phyloP scores from a whole-genome alignment of 2,113 vertebrate species.

The Apaloderma vittatum region DNA sequence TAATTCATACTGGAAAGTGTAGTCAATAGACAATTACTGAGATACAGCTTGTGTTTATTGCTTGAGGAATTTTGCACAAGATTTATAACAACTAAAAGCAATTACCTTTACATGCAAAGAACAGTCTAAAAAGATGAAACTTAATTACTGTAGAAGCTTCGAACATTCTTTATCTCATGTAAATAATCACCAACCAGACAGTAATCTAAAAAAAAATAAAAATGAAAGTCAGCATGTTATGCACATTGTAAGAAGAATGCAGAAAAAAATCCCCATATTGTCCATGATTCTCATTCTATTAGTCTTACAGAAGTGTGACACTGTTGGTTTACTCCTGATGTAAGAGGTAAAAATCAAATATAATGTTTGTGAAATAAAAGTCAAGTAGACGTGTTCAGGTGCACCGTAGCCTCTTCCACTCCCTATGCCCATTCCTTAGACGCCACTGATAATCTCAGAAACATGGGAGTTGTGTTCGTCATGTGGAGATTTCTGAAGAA shows the following conservation, averaged over 20 bases:
- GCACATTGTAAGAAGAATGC: background rate
- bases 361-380: background rate
- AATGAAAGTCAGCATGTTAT: conserved; percentile 9
- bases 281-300: background rate
- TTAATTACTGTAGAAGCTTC: conserved; percentile 68
- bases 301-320: background rate
- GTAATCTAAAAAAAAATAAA: conserved; percentile 11
- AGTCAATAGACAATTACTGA: conserved; percentile 77
- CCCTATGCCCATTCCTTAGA: background rate
- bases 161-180: conserved; percentile 52
- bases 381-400: background rate
- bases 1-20: conserved; percentile 69
- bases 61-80: conserved; percentile 59
- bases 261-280: background rate
- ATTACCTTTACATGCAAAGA: conserved; percentile 70
- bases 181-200: conserved; percentile 59
- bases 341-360: background rate
- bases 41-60: conserved; percentile 70
- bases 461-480: background rate
- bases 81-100: conserved; percentile 68
- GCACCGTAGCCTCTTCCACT: background rate
- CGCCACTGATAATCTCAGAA: background rate
- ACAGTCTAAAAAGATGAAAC: conserved; percentile 54
- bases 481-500: background rate
- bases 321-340: background rate